These are phyloP conservation scores for Seladonia tumulorum DNA, from an alignment of 2,888 invertebrate genomes.

Conservation along the genomic window DNA sequence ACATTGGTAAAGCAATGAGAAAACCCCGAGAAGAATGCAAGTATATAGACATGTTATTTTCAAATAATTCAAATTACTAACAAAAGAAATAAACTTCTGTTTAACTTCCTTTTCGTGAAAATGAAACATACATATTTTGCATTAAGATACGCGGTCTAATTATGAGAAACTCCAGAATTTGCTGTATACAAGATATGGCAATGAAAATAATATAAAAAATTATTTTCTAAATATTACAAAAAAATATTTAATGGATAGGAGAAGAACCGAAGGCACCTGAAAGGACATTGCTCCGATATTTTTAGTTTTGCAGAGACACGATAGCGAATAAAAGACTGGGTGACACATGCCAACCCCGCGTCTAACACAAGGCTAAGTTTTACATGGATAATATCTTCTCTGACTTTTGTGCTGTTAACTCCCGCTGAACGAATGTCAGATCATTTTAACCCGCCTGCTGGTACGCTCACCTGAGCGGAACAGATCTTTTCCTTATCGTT, in stretches of 20 bases:
- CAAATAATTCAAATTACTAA: no score
- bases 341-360: neutral
- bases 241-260: neutral
- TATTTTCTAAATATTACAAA: neutral
- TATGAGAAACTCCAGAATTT: neutral
- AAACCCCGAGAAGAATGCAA: no score
- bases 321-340: neutral
- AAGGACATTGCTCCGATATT: neutral
- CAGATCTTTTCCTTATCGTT: slow-evolving; percentile 12
- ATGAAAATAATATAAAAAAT: no score
- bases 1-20: no score
- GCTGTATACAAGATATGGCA: neutral
- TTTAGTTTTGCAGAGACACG: neutral
- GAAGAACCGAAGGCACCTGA: neutral
- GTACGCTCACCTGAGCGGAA: slow-evolving; percentile 11
- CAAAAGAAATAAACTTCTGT: no score
- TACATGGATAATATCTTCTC: slow-evolving; percentile 4
- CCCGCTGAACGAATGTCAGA: slow-evolving; percentile 2
- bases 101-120: no score
- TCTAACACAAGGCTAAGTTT: neutral
- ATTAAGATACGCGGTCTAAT: neutral
- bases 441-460: neutral
- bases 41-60: no score
- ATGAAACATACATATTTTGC: neutral
- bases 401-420: neutral